Evolutionary conservation across 35 echinoderm and acorn worm species (phyloP).

Genomic region (Amphiura filiformis): DNA sequence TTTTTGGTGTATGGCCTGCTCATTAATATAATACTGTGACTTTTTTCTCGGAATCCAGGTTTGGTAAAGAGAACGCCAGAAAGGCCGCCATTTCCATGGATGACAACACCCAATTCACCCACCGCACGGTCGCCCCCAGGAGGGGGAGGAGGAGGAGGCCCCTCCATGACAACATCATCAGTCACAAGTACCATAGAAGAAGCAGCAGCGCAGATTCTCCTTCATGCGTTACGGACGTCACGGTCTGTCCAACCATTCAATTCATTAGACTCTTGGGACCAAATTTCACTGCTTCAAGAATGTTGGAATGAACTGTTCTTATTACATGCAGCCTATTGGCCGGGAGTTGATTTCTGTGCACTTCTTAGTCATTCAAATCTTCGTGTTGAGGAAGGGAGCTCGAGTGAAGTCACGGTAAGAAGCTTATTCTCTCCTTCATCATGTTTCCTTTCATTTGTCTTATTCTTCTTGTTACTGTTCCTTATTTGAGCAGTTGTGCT

Average conservation of each 20-base stretch:
- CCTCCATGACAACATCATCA: neutral
- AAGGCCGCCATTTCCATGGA: constrained; percentile 10
- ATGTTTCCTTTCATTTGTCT: too few relatives aligned
- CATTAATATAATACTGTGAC: too few relatives aligned
- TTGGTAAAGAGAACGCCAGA: constrained; percentile 27
- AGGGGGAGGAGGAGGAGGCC: too few relatives aligned
- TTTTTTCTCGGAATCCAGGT: too few relatives aligned
- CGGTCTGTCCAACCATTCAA: constrained; percentile 76
- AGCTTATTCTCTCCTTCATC: too few relatives aligned
- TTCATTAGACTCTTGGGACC: constrained; percentile 70
- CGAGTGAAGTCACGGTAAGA: neutral
- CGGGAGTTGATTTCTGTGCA: constrained; percentile 79
- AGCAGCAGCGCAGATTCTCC: constrained; percentile 69
- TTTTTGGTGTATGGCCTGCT: too few relatives aligned
- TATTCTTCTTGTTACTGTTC: too few relatives aligned
- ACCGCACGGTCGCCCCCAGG: constrained; percentile 24
- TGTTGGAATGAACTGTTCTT: constrained; percentile 93
- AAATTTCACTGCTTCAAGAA: constrained; percentile 68
- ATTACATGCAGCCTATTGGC: constrained; percentile 93
- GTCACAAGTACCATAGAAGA: constrained; percentile 78
- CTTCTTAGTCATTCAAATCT: constrained; percentile 84
- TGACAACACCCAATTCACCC: neutral
- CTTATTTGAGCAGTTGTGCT: too few relatives aligned
- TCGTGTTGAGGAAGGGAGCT: constrained; percentile 37
- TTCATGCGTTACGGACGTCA: constrained; percentile 67